Conservation (phyloP, 2,888 invertebrate genomes). For the Pristionchus japonicus region DNA sequence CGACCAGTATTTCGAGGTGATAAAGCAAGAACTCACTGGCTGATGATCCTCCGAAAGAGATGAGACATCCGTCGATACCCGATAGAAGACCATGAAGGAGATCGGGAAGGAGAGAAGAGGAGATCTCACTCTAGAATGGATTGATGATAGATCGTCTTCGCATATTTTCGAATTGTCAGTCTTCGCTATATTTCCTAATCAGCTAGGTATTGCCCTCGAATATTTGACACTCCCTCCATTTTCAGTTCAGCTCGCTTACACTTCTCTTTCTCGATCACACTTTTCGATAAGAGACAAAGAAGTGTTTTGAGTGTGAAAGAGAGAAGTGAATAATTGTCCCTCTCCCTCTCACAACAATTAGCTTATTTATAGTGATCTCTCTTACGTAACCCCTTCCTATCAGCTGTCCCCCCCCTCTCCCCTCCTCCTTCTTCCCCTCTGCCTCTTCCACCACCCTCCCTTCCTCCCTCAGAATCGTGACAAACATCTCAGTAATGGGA, state of each 20-base stretch:
- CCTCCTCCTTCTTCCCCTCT: background rate
- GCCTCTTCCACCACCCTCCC: conserved; percentile 1
- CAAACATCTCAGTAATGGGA: conserved; percentile 26
- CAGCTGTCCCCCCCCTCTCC: background rate
- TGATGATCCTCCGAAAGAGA: conserved; percentile 76
- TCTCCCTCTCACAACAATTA: background rate
- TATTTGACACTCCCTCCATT: background rate
- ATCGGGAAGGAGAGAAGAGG: conserved; percentile 90
- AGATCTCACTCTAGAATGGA: conserved; percentile 87
- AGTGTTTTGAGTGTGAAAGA: conserved; percentile 22
- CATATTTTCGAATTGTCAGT: background rate
- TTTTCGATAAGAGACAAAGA: conserved; percentile 13
- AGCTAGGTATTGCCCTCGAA: background rate
- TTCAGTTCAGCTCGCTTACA: background rate
- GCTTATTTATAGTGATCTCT: background rate
- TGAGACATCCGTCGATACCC: conserved; percentile 77
- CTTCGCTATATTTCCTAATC: background rate
- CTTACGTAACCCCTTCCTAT: background rate
- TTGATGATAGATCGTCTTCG: background rate
- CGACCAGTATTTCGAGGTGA: too few relatives aligned
- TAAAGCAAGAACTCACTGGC: conserved; percentile 51
- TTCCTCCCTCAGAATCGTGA: background rate
- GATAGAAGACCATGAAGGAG: conserved; percentile 86
- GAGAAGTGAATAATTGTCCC: background rate
- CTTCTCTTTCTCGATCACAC: background rate